These are phyloP conservation scores for Tetranychus urticae DNA, from an alignment of 1,140 invertebrate genomes.

Conservation along the genomic window DNA sequence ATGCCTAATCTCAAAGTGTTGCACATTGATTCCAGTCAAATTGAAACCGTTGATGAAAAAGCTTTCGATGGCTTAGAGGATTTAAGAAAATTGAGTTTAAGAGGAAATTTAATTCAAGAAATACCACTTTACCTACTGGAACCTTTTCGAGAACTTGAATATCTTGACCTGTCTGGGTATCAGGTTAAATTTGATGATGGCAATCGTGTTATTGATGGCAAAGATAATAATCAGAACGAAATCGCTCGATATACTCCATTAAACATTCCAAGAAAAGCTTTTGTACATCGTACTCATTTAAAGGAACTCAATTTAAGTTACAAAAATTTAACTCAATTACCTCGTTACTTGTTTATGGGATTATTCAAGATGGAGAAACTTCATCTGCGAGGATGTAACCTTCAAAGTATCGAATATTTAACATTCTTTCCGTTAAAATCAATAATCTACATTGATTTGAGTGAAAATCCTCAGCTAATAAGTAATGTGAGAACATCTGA, in stretches of 20 bases:
- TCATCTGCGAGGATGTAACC: constrained; percentile 1
- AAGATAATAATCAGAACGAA: not conserved
- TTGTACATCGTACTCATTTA: constrained; percentile 2
- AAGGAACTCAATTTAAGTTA: constrained; percentile 5
- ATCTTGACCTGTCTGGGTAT: constrained; percentile 2
- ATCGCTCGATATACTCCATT: not conserved
- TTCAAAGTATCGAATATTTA: constrained; percentile 6
- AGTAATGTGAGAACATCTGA: constrained; percentile 2
- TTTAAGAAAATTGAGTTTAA: constrained; percentile 1
- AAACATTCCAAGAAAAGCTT: not conserved
- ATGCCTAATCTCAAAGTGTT: constrained; percentile 7
- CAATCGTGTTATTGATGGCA: not conserved
- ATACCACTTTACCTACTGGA: constrained; percentile 2
- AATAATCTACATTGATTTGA: constrained; percentile 4
- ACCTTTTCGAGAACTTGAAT: constrained; percentile 1
- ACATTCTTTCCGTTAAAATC: constrained; percentile 8
- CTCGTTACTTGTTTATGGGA: constrained; percentile 3
- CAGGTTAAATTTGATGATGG: not conserved
- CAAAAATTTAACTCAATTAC: constrained; percentile 1
- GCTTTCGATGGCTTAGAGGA: constrained; percentile 1
- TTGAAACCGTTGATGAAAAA: constrained; percentile 3
- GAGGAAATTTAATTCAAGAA: not conserved
- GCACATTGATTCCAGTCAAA: constrained; percentile 1
- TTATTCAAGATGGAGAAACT: constrained; percentile 6
- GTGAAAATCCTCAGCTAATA: constrained; percentile 6